Conservation (phyloP, 1,140 invertebrate genomes). For the Homarus americanus region DNA sequence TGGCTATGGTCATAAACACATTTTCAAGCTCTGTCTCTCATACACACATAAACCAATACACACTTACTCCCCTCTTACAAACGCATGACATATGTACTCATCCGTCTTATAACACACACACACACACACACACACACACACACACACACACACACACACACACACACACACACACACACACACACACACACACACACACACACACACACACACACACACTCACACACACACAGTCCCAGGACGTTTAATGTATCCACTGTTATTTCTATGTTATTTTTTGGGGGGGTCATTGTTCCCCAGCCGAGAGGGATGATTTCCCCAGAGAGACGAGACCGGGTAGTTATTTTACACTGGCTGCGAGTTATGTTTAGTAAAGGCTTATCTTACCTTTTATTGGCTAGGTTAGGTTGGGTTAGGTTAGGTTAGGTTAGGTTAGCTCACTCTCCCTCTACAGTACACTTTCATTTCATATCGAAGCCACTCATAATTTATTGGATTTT, state of each 20-base stretch:
- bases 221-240: background rate
- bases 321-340: conserved; percentile 12
- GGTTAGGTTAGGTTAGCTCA: no score
- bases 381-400: background rate
- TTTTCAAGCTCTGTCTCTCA: no score
- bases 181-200: background rate
- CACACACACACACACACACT: background rate
- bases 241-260: background rate
- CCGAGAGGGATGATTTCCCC: conserved; percentile 26
- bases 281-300: conserved; percentile 8
- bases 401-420: no score
- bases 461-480: no score
- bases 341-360: conserved; percentile 1
- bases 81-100: no score
- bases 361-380: conserved; percentile 32
- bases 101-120: no score
- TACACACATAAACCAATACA: no score
- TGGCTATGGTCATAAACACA: no score
- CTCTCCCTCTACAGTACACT: no score
- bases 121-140: no score
- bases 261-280: conserved; percentile 13
- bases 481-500: no score
- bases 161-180: background rate
- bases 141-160: background rate
- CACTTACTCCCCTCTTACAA: no score